These are phyloP conservation scores for Sinocyclocheilus maitianheensis DNA, from an alignment of 2,113 vertebrate species.

Conservation along the genomic window DNA sequence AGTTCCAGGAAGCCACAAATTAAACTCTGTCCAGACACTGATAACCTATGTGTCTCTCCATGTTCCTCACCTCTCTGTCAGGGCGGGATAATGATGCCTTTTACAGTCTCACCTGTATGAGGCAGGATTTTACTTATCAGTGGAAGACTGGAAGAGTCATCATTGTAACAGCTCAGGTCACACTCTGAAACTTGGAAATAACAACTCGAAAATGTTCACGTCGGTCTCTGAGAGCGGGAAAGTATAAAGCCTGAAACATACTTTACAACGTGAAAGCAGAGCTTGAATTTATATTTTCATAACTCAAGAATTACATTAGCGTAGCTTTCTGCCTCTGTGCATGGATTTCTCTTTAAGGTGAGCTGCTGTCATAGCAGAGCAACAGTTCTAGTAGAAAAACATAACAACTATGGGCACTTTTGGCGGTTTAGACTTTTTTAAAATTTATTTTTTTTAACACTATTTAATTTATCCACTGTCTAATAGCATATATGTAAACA, in stretches of 20 bases:
- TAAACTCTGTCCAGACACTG: slow-evolving; percentile 56
- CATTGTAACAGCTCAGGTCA: slow-evolving; percentile 32
- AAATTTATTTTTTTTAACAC: too few species aligned
- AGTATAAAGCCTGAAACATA: neutral
- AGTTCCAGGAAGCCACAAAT: slow-evolving; percentile 51
- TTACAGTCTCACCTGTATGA: slow-evolving; percentile 12
- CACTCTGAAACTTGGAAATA: slow-evolving; percentile 21
- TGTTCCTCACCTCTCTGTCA: slow-evolving; percentile 46
- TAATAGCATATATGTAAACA: neutral
- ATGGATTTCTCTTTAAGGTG: neutral
- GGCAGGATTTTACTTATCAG: slow-evolving; percentile 38
- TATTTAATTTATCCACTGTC: neutral
- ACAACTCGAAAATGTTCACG: slow-evolving; percentile 21
- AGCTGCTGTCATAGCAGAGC: neutral
- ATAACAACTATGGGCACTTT: neutral
- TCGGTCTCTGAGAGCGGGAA: neutral
- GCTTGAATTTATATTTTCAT: neutral
- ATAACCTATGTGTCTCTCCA: slow-evolving; percentile 40
- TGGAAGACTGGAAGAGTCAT: slow-evolving; percentile 30
- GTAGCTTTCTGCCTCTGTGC: neutral
- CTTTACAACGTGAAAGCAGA: neutral
- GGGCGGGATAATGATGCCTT: slow-evolving; percentile 51
- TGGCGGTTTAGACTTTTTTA: too few species aligned
- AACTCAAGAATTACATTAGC: neutral
- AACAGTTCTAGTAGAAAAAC: neutral